Base-by-base conservation (phyloP, 2,888 invertebrate genomes). In the Agrotis clavis region DNA sequence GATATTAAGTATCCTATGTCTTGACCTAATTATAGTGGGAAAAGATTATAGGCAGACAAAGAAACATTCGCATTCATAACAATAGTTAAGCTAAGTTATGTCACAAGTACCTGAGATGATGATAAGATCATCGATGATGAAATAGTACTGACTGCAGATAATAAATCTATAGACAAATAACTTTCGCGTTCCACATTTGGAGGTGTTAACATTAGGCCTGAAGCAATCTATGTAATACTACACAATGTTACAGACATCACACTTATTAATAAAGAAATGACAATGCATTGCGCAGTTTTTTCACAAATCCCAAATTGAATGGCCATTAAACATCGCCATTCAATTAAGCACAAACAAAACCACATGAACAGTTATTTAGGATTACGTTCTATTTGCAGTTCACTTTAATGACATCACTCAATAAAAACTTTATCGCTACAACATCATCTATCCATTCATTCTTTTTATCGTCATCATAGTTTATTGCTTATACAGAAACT, bases 141-240 rank as follows among this genome's bases (percentile, higher is more conserved):
- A 48, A 74, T 21, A 30, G 16, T 13, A 48, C 41, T 54, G 50
- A 67, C 67, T 45, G 41, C 50, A 45, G 21, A 18, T 30, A n/a
- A 56, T 19, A 50, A 19, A 57, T n/a, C 1, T 35, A 57, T 19
- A 19, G 57, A 35, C 25, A 67, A n/a, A 50, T n/a, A 74, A 48
- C 47, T 67, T 50, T 77, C 16, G 1, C 21, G n/a, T 21, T 21
- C 68, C 68, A 54, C 41, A 56, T 41, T 62, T 59, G 25, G 45
- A 59, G 53, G 75, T 71, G 60, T 60, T 50, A 71, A 61, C 74
- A 79, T 61, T 56, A 56, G 47, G 35, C 45, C 60, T 41, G 65
- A 65, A 61, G 80, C 50, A 74, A 79, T 50, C 45, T 47, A 21
- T 19, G 35, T 56, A 53, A 73, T 53, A 47, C 16, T 7, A 30